Base-by-base conservation (phyloP, 2,113 vertebrate genomes). In the Pogonocichla stellata region DNA sequence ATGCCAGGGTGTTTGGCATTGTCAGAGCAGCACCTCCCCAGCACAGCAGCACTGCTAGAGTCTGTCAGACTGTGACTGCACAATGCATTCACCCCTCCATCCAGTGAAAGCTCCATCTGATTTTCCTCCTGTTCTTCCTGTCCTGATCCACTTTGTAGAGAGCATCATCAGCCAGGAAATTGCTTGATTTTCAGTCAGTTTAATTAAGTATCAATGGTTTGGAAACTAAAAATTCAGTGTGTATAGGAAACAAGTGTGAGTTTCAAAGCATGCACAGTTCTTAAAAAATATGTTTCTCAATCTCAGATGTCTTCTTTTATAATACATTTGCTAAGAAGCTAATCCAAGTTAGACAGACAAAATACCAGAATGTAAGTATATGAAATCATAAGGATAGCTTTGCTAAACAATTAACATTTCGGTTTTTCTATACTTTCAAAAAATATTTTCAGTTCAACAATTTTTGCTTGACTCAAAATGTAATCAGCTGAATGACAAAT, bases 401-500 rank as follows among this genome's bases (percentile, higher is more conserved):
- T 84, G 12, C 45, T 78, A 36, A 87, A 60, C 8, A 51, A 34
- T 62, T 81, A 0, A 12, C 8, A 11, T 75, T 50, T 80, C 23
- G 81, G 36, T 25, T 81, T 87, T 93, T 88, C 40, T 83, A 1
- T 38, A 58, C 12, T 15, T 69, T 67, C 0, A 62, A 36, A 62
- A 34, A 75, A 71, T 60, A n/a, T n/a, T 62, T 77, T 60, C 25
- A 48, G 12, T 85, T 92, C 71, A 73, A 54, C 9, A 56, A 29
- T 53, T 96, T 78, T 51, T 88, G 51, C 42, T 60, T 88, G 65
- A 70, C 81, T 62, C 77, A 88, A 92, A 78, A 91, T 91, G 23
- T 71, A 86, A 64, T 65, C 19, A 75, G 11, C 11, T 29, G 28
- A 89, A 71, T 36, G 28, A 58, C 56, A 92, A 88, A 53, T 56